Evolutionary conservation across 2,888 invertebrate genomes (phyloP).

Genomic region (Pseudococcus viburni): DNA sequence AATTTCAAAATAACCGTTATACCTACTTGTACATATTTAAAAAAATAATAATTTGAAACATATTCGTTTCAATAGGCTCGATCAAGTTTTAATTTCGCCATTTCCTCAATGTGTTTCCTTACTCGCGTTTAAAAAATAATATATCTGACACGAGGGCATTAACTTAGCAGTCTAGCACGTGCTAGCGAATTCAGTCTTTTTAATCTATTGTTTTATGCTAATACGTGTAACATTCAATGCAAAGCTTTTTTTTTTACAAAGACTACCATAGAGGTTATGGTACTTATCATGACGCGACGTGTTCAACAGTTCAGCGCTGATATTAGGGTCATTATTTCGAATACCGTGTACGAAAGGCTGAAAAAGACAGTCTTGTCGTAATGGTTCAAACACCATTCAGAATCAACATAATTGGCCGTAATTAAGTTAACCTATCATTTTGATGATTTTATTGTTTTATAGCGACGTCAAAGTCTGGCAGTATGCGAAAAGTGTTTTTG

Average conservation of each 20-base stretch:
- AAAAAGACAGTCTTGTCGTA: not conserved
- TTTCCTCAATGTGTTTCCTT: not conserved
- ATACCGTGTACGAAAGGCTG: not conserved
- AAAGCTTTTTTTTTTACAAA: not conserved
- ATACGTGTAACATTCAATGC: slow-evolving; percentile 6
- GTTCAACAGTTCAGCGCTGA: slow-evolving; percentile 2
- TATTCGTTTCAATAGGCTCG: not conserved
- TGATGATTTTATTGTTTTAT: not conserved
- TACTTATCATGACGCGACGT: slow-evolving; percentile 15
- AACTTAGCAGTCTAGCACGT: not conserved
- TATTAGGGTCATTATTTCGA: not conserved
- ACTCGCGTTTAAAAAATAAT: not conserved
- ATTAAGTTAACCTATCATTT: not conserved
- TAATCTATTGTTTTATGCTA: slow-evolving; percentile 1
- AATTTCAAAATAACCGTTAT: too few species aligned
- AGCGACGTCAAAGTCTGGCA: not conserved
- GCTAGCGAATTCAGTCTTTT: not conserved
- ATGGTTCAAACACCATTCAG: slow-evolving; percentile 1
- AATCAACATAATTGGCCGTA: not conserved
- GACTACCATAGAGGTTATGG: not conserved
- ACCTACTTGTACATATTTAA: not conserved
- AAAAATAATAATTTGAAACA: too few species aligned
- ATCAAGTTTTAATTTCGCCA: not conserved
- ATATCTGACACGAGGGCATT: not conserved
- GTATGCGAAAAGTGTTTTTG: not conserved